Evolutionary conservation across 2,113 vertebrate species (phyloP).

Genomic region (Bolborhynchus lineola): DNA sequence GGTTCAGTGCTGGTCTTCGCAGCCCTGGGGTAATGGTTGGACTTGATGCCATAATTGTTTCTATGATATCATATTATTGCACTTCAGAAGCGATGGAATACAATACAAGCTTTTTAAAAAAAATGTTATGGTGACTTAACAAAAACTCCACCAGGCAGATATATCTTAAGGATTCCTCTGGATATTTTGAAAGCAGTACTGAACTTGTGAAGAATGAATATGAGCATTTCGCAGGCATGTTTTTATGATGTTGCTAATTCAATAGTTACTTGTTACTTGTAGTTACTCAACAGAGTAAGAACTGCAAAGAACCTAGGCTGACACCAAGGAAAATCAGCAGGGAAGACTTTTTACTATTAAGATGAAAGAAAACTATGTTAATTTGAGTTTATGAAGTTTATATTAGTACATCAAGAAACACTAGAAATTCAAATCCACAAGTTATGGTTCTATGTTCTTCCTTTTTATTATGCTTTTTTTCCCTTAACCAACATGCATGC

Average conservation of each 20-base stretch:
- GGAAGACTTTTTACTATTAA: background rate
- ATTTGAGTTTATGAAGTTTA: background rate
- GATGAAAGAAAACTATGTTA: background rate
- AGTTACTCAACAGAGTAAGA: background rate
- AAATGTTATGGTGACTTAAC: background rate
- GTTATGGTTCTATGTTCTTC: background rate
- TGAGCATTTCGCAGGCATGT: background rate
- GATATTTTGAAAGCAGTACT: background rate
- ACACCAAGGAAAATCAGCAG: background rate
- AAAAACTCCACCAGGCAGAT: background rate
- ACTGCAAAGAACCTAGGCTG: background rate
- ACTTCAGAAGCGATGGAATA: background rate
- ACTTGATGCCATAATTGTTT: background rate
- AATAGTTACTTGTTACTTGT: background rate
- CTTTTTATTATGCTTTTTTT: background rate
- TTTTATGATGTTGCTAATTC: background rate
- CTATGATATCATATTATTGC: background rate
- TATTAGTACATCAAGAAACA: background rate
- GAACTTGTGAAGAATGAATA: background rate
- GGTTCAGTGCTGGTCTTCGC: background rate
- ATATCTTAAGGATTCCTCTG: background rate
- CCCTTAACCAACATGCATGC: background rate
- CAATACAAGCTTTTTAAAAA: background rate
- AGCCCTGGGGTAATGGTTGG: background rate
- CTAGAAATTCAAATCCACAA: background rate